Conservation (phyloP, 2,888 invertebrate species). For the Vanessa cardui region DNA sequence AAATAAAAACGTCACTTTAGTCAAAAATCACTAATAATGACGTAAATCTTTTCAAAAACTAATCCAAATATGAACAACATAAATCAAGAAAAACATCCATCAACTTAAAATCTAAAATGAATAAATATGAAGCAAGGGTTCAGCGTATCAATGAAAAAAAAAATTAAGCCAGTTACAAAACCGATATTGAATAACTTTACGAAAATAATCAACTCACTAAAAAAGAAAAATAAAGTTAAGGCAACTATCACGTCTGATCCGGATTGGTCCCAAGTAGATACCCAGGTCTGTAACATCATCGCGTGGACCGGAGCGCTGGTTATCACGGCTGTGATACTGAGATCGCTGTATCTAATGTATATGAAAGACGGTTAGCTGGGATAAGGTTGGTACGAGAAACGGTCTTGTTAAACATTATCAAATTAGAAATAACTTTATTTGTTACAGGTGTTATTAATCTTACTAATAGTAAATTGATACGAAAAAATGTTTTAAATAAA, state of each 20-base stretch:
- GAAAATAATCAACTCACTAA: constrained; percentile 17
- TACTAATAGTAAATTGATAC: too few relatives aligned
- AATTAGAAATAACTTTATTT: too few relatives aligned
- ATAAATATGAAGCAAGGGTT: constrained; percentile 23
- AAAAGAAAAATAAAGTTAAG: constrained; percentile 14
- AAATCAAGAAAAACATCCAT: background rate
- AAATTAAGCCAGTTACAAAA: background rate
- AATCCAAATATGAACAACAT: background rate
- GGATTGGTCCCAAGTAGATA: constrained; percentile 20
- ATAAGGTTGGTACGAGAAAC: background rate
- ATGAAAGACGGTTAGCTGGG: constrained; percentile 45
- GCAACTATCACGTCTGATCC: background rate
- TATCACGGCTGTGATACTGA: constrained; percentile 47
- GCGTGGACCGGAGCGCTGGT: constrained; percentile 52
- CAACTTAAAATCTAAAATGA: constrained; percentile 10
- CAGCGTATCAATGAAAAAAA: constrained; percentile 4
- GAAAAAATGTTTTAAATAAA: too few relatives aligned
- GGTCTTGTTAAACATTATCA: too few relatives aligned
- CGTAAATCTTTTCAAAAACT: background rate
- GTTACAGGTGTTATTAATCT: too few relatives aligned
- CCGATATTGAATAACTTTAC: constrained; percentile 7
- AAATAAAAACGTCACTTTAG: background rate
- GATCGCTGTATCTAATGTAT: constrained; percentile 56
- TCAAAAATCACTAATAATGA: background rate
- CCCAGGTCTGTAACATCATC: constrained; percentile 38